phyloP scores from a whole-genome alignment of 1,140 invertebrate genomes.

The Epicauta chinensis region DNA sequence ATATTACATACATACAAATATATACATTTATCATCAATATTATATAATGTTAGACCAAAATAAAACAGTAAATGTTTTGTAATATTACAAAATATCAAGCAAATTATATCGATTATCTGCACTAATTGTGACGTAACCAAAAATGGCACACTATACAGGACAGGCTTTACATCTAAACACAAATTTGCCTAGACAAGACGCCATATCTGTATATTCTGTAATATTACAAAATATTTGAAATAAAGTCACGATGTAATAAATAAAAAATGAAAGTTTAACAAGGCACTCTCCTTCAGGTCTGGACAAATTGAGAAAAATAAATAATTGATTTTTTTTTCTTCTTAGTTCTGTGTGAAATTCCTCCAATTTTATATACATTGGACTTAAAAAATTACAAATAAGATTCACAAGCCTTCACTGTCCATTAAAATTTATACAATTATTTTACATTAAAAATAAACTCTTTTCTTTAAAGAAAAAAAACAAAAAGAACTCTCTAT shows the following conservation, averaged over 20 bases:
- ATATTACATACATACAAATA: constrained; percentile 34
- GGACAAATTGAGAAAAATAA: constrained; percentile 23
- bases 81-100: constrained; percentile 11
- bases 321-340: constrained; percentile 10
- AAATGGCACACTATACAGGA: constrained; percentile 12
- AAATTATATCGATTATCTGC: not conserved
- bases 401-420: constrained; percentile 26
- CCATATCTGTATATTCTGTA: constrained; percentile 1
- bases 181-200: too few relatives aligned
- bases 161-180: too few relatives aligned
- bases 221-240: constrained; percentile 8
- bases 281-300: constrained; percentile 34
- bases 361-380: not conserved
- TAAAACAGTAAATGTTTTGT: constrained; percentile 8
- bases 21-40: constrained; percentile 27
- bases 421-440: too few relatives aligned
- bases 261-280: constrained; percentile 24
- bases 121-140: too few relatives aligned
- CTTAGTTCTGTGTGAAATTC: not conserved
- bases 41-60: constrained; percentile 21
- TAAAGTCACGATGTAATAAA: too few relatives aligned
- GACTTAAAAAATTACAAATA: constrained; percentile 14
- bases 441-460: too few relatives aligned
- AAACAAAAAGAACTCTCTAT: too few relatives aligned
- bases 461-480: too few relatives aligned